Base-by-base conservation (phyloP, 2,888 invertebrate genomes). In the Aquatica leii region DNA sequence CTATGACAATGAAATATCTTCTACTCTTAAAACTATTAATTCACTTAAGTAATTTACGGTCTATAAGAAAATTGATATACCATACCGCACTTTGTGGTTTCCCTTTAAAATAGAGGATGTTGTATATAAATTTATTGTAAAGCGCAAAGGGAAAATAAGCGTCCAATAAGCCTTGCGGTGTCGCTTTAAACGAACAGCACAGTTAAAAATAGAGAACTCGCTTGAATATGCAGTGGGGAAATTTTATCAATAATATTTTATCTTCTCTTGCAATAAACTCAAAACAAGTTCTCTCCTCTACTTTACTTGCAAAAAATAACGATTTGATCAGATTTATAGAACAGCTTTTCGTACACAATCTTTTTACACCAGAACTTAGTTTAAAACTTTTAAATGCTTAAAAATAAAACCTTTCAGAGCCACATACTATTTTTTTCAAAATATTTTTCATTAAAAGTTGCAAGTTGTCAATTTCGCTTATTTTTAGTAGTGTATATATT, bases 91-190 rank as follows among this genome's bases (percentile, higher is more conserved):
- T 43, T 43, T 43, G 41, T 17, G 41, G 41, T 43, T 43, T 43
- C 41, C 41, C 41, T 43, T 43, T 43, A 43, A 43, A n/a, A n/a
- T n/a, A 43, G 41, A 43, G 8, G 41, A 43, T 43, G 41, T 43
- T 43, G 41, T 43, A 17, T 43, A 43, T 43, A 43, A 43, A 43
- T 43, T 43, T 43, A 43, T 43, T 43, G 15, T 43, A 12, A 43
- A 12, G 12, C 41, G 41, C 8, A 43, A 43, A 14, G 41, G 41
- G 41, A 17, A 8, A 43, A 43, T 43, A 17, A 6, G 41, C 17
- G 41, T 43, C 41, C 41, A 43, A 15, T 17, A 43, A 15, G 41
- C 17, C 14, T 15, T 14, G 15, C 14, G 14, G 41, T 43, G 9
- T 17, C 41, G 17, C 17, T 43, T 43, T 43, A 43, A 43, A 43